phyloP scores from a whole-genome alignment of 2,113 vertebrate genomes.

The Prionailurus viverrinus region DNA sequence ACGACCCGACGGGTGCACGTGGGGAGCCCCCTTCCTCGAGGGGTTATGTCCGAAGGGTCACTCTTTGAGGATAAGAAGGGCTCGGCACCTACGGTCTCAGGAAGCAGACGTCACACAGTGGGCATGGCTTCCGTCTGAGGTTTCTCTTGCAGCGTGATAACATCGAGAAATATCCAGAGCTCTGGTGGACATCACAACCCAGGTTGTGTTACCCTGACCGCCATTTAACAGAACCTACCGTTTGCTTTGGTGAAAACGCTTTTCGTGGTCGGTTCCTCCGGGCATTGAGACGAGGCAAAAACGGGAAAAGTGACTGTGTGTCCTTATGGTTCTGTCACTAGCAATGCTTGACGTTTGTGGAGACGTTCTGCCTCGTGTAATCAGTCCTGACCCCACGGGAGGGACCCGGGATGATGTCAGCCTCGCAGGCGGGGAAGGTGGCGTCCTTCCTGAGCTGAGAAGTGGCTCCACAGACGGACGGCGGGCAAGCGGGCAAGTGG shows the following conservation, averaged over 20 bases:
- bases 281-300: not conserved
- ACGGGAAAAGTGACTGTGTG: fast-evolving
- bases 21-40: fast-evolving
- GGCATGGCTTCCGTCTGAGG: fast-evolving
- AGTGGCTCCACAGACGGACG: fast-evolving
- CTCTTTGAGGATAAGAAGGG: fast-evolving
- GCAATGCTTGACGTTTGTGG: not conserved
- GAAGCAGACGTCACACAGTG: fast-evolving
- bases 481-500: fast-evolving
- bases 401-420: fast-evolving
- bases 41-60: fast-evolving
- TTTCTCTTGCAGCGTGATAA: fast-evolving
- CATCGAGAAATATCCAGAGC: fast-evolving
- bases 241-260: fast-evolving
- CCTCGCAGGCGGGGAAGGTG: fast-evolving
- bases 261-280: not conserved
- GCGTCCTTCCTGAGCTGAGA: fast-evolving
- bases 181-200: not conserved
- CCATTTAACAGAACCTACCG: fast-evolving
- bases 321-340: fast-evolving
- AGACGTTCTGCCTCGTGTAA: not conserved
- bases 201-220: fast-evolving
- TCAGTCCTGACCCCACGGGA: fast-evolving
- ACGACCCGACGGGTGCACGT: too few species aligned
- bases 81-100: fast-evolving